Evolutionary conservation across 1,140 invertebrate genomes (phyloP).

Genomic region (Pissodes strobi): DNA sequence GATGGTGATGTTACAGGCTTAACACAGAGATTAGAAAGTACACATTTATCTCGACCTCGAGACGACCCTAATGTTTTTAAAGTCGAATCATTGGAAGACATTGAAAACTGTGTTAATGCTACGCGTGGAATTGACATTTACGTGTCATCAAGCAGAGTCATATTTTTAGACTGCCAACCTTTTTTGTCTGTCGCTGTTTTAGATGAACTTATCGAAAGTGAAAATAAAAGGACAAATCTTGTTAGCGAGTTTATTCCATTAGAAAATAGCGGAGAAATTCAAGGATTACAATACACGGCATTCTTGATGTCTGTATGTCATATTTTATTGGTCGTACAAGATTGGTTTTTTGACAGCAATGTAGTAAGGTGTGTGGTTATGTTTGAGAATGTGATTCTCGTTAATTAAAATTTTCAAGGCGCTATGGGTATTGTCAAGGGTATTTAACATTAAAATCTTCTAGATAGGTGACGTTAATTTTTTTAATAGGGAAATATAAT

Average conservation of each 20-base stretch:
- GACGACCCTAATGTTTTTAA: conserved; percentile 57
- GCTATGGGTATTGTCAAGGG: too few species aligned
- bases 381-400: too few species aligned
- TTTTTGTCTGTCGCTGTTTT: conserved; percentile 67
- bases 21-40: conserved; percentile 27
- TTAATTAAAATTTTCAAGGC: too few species aligned
- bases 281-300: conserved; percentile 78
- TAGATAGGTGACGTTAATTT: too few species aligned
- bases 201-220: conserved; percentile 60
- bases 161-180: conserved; percentile 67
- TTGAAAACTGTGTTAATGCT: conserved; percentile 60
- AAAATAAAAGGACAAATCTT: conserved; percentile 60
- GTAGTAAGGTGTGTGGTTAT: conserved; percentile 67
- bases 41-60: conserved; percentile 1
- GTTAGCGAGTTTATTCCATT: conserved; percentile 63
- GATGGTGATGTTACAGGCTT: conserved; percentile 41
- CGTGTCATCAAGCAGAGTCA: conserved; percentile 63
- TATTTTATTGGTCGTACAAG: conserved; percentile 81
- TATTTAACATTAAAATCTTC: too few species aligned
- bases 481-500: too few species aligned
- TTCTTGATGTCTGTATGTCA: conserved; percentile 90
- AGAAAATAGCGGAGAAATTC: conserved; percentile 71
- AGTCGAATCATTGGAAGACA: conserved; percentile 60
- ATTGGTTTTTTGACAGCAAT: conserved; percentile 83
- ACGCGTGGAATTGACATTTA: conserved; percentile 66